These are phyloP conservation scores for Allophyes oxyacanthae DNA, from an alignment of 2,888 invertebrate species.

Conservation along the genomic window DNA sequence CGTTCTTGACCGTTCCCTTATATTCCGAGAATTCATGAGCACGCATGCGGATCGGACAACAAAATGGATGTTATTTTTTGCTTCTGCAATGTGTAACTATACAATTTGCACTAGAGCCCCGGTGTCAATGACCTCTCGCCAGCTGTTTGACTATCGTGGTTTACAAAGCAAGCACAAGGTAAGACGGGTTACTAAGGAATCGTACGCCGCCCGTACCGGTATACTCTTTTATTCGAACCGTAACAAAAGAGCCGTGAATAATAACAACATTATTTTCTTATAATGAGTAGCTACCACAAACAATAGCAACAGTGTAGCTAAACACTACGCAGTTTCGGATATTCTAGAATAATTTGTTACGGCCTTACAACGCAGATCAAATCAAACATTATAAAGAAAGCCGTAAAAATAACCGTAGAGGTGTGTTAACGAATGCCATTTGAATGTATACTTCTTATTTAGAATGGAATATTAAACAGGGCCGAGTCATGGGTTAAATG, in stretches of 20 bases:
- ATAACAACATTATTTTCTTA: slow-evolving; percentile 83
- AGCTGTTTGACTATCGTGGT: slow-evolving; percentile 86
- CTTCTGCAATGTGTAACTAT: slow-evolving; percentile 81
- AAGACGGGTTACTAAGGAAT: slow-evolving; percentile 82
- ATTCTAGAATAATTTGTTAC: slow-evolving; percentile 40
- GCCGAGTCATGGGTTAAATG: slow-evolving; percentile 68
- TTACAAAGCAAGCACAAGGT: slow-evolving; percentile 71
- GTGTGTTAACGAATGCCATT: slow-evolving; percentile 61
- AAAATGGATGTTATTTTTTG: slow-evolving; percentile 81
- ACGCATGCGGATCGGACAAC: slow-evolving; percentile 71
- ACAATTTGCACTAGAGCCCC: slow-evolving; percentile 84
- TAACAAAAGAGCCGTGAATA: slow-evolving; percentile 86
- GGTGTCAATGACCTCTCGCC: slow-evolving; percentile 84
- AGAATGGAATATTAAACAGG: slow-evolving; percentile 76
- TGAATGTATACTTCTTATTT: slow-evolving; percentile 70
- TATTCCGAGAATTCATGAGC: slow-evolving; percentile 72
- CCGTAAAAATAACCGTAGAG: slow-evolving; percentile 49
- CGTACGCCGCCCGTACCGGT: slow-evolving; percentile 77
- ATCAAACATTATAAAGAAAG: slow-evolving; percentile 48
- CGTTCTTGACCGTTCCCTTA: slow-evolving; percentile 65
- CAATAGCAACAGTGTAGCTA: slow-evolving; percentile 59
- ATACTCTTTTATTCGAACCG: slow-evolving; percentile 78
- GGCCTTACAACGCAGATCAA: slow-evolving; percentile 42
- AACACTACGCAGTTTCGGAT: slow-evolving; percentile 52
- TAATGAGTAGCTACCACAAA: slow-evolving; percentile 72